phyloP scores from a whole-genome alignment of 1,140 invertebrate species.

The Drosophila kurseongensis region DNA sequence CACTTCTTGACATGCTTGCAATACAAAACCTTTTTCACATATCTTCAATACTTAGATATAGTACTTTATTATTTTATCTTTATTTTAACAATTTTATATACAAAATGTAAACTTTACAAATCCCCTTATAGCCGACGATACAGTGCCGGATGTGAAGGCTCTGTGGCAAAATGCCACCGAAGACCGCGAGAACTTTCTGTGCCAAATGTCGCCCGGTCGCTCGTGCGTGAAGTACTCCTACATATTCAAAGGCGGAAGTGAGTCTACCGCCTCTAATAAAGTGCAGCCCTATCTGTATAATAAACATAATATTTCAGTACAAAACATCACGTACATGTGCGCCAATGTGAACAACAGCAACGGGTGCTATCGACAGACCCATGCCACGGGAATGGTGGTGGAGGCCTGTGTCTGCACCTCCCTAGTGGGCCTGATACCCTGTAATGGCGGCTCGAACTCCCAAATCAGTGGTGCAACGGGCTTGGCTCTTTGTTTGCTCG shows the following conservation, averaged over 20 bases:
- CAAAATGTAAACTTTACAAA: background rate
- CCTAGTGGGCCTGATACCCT: conserved; percentile 63
- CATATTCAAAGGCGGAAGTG: conserved; percentile 78
- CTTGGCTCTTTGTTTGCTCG: conserved; percentile 29
- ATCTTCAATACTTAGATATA: no score
- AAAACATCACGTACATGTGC: conserved; percentile 82
- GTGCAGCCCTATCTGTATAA: no score
- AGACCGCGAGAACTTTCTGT: conserved; percentile 59
- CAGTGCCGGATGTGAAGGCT: conserved; percentile 67
- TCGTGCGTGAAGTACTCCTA: conserved; percentile 78
- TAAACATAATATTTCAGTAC: conserved; percentile 41
- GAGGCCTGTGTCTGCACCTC: conserved; percentile 79
- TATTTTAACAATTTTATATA: background rate
- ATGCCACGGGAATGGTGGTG: conserved; percentile 66
- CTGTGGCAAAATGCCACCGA: conserved; percentile 61
- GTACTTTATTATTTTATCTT: background rate
- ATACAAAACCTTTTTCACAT: no score
- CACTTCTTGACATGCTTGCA: no score
- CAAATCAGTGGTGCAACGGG: conserved; percentile 13
- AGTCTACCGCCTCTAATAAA: conserved; percentile 15
- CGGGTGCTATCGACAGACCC: conserved; percentile 70
- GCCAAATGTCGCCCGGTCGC: conserved; percentile 65
- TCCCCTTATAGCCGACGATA: conserved; percentile 55
- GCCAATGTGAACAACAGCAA: conserved; percentile 69
- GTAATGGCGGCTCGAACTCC: conserved; percentile 43